Evolutionary conservation across 2,888 invertebrate species (phyloP), one percentile per base, ranked within the genome.

Genomic region (Mythimna vitellina): DNA sequence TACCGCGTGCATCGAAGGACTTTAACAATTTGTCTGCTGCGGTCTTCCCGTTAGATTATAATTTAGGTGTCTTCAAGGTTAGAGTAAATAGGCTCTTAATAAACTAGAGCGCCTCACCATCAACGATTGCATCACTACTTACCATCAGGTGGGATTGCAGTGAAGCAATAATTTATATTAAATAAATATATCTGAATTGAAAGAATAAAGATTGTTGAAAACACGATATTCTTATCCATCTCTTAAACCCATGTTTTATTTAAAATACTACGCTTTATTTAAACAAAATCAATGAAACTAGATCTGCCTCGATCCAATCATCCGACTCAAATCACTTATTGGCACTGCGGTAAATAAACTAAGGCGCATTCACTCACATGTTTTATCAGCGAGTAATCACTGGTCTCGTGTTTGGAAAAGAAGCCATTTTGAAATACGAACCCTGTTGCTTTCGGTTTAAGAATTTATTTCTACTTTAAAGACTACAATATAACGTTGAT

Each of bases 251-350:
- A 42, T 29, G 42, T 56, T 61, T 56, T 4, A 35, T 62, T 9
- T 20, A 10, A 25, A 68, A 3, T 42, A 49, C 62, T 58, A n/a
- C 57, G 53, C 38, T 58, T 56, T 46, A 61, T 57, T 49, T 42
- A 35, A 51, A 57, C 42, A 12, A 35, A 60, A 42, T 12, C 29
- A 12, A 71, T 58, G 71, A 53, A 79, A 79, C 60, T 57, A 22
- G 51, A 74, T 53, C 66, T 72, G 71, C 74, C 70, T 79, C 81
- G 56, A 76, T 81, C 70, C 84, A 88, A 87, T 87, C 83, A 84
- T 80, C 80, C 79, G 83, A 80, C 75, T 83, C 79, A 78, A 78
- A 80, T 83, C 85, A 86, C 87, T 87, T 87, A 87, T 84, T 83
- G 85, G 81, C 72, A 82, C 71, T 67, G 78, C 61, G 81, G 74